Evolutionary conservation across 1,140 invertebrate genomes (phyloP).

Genomic region (Sycobia sp.): DNA sequence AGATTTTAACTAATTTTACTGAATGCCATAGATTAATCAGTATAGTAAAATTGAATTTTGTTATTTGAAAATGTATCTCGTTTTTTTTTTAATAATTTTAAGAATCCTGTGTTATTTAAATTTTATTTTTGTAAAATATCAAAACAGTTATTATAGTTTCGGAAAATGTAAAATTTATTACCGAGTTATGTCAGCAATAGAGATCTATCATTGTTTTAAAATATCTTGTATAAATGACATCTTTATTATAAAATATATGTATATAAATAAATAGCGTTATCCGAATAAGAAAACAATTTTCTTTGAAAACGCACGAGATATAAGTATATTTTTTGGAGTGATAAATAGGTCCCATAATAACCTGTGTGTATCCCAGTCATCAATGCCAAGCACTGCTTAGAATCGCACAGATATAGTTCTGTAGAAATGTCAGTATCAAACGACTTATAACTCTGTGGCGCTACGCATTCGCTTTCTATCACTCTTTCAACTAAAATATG

Average conservation of each 20-base stretch:
- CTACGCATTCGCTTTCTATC: conserved; percentile 14
- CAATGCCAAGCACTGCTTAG: not conserved
- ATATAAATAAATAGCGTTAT: conserved; percentile 24
- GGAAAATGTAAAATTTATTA: conserved; percentile 18
- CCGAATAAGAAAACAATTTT: conserved; percentile 20
- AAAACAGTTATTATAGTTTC: conserved; percentile 19
- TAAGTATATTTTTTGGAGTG: conserved; percentile 20
- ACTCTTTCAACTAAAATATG: conserved; percentile 25
- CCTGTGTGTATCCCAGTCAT: conserved; percentile 6
- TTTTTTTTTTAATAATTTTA: not conserved
- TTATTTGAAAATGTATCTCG: conserved; percentile 1
- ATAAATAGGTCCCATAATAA: conserved; percentile 32
- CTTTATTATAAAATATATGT: conserved; percentile 23
- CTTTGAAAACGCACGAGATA: conserved; percentile 17
- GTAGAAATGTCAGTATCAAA: conserved; percentile 35
- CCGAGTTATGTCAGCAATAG: conserved; percentile 5
- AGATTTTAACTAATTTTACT: conserved; percentile 2
- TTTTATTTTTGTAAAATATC: conserved; percentile 24
- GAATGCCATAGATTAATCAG: conserved; percentile 4
- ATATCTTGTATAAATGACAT: conserved; percentile 23
- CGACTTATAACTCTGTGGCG: conserved; percentile 8
- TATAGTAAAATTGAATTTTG: conserved; percentile 1
- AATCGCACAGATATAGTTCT: conserved; percentile 17
- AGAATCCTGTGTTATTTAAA: not conserved
- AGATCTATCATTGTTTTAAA: conserved; percentile 26